A percentile compares a stretch with the other conserved stretches of the same genome.
Conservation (phyloP, 1,140 invertebrate genomes). For the Hylyphantes graminicola region DNA sequence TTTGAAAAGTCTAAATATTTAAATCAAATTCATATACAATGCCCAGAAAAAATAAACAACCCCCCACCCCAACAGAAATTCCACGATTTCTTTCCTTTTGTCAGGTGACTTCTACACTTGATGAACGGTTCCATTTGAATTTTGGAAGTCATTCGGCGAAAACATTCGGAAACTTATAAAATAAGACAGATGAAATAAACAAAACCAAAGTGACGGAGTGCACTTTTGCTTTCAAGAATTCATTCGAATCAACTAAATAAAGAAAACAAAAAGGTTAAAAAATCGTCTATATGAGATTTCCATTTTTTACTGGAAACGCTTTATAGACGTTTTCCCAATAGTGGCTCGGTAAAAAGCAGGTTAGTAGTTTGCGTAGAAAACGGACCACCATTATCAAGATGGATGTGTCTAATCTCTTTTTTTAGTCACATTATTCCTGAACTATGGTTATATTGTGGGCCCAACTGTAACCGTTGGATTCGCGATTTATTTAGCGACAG, state of each 20-base stretch:
- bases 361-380: constrained; percentile 7
- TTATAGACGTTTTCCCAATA: constrained; percentile 44
- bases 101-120: background rate
- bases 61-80: background rate
- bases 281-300: constrained; percentile 25
- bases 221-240: constrained; percentile 25
- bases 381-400: constrained; percentile 44
- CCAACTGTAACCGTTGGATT: background rate
- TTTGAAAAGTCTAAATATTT: too few species aligned
- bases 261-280: constrained; percentile 20
- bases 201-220: constrained; percentile 26
- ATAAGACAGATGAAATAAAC: constrained; percentile 38
- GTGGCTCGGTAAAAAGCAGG: background rate
- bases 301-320: constrained; percentile 33
- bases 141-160: constrained; percentile 31
- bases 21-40: too few species aligned
- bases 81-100: background rate
- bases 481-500: background rate
- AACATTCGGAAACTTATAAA: constrained; percentile 29
- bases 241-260: constrained; percentile 45
- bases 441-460: background rate
- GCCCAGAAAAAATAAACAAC: too few species aligned
- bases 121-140: constrained; percentile 5
- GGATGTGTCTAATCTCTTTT: constrained; percentile 41
- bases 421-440: constrained; percentile 32